phyloP scores from a whole-genome alignment of 2,113 vertebrate species.

The Lipotes vexillifer region DNA sequence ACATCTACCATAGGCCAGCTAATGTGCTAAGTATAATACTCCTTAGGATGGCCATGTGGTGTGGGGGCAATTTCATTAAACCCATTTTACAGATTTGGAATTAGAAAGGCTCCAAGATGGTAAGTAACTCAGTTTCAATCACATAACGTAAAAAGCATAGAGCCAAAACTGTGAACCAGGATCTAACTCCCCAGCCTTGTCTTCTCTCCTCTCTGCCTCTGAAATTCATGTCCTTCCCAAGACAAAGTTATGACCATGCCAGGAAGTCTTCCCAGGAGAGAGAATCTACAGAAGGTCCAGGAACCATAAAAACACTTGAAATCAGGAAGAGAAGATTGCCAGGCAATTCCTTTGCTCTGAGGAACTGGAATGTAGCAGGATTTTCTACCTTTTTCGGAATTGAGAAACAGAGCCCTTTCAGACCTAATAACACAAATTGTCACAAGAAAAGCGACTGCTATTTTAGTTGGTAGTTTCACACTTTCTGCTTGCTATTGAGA shows the following conservation, averaged over 20 bases:
- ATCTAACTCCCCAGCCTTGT: neutral
- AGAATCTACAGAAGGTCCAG: neutral
- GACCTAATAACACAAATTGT: constrained; percentile 31
- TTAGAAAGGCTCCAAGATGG: neutral
- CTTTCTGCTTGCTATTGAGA: neutral
- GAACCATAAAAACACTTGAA: neutral
- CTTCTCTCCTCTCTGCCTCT: neutral
- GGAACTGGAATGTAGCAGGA: neutral
- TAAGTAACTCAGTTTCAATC: neutral
- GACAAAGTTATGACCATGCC: neutral
- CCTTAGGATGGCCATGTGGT: neutral
- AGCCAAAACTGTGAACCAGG: neutral
- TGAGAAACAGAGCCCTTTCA: constrained; percentile 28
- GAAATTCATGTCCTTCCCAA: neutral
- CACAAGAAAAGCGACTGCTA: neutral
- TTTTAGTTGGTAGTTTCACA: neutral
- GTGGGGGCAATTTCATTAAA: neutral
- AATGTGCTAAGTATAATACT: neutral
- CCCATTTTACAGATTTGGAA: neutral
- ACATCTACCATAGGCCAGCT: neutral
- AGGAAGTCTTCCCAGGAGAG: neutral
- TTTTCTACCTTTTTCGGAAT: neutral
- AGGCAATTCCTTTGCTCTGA: neutral
- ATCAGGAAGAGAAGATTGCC: neutral
- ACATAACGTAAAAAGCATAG: neutral